These are phyloP conservation scores for Nomada hirtipes DNA, from an alignment of 2,888 invertebrate species.

Conservation along the genomic window DNA sequence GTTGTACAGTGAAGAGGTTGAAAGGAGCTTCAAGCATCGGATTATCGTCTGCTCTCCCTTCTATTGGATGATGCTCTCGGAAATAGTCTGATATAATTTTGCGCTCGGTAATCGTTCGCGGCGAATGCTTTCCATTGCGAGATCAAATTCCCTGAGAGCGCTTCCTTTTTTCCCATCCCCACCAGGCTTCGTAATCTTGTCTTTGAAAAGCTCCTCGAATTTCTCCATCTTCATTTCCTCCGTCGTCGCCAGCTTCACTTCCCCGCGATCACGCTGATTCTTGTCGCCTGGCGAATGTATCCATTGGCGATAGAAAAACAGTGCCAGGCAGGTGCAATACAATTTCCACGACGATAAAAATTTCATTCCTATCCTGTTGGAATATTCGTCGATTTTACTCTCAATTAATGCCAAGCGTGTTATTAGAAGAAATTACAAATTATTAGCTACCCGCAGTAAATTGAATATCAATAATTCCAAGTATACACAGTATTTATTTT, in stretches of 20 bases:
- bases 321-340: too few relatives aligned
- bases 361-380: too few relatives aligned
- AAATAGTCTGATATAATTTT: slow-evolving; percentile 45
- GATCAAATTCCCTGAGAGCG: neutral
- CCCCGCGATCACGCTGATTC: too few relatives aligned
- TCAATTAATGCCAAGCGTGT: too few relatives aligned
- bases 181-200: neutral
- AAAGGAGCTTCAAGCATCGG: slow-evolving; percentile 9
- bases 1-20: slow-evolving; percentile 14
- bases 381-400: too few relatives aligned
- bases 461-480: too few relatives aligned
- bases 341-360: too few relatives aligned
- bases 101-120: slow-evolving; percentile 11
- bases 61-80: slow-evolving; percentile 46
- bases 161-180: neutral
- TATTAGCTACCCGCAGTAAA: too few relatives aligned
- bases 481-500: too few relatives aligned
- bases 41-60: slow-evolving; percentile 42
- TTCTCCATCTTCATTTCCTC: neutral
- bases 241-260: neutral
- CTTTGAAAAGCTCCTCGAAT: neutral
- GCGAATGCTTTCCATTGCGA: neutral
- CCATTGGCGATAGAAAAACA: too few relatives aligned
- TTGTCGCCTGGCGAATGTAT: too few relatives aligned
- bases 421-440: too few relatives aligned